phyloP scores from a whole-genome alignment of 2,797 vertebrate genomes.

The Mycteria americana region DNA sequence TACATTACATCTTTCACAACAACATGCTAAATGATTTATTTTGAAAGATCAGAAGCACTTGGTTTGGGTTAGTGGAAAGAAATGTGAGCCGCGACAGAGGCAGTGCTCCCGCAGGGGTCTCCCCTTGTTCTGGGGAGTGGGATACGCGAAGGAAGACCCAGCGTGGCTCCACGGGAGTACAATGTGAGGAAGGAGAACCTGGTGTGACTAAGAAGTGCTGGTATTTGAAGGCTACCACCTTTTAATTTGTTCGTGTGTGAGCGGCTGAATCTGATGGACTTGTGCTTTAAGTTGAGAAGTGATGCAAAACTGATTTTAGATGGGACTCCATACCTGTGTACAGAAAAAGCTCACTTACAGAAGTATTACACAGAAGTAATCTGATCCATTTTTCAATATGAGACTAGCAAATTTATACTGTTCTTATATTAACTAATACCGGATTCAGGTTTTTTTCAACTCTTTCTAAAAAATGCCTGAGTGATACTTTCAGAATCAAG shows the following conservation, averaged over 20 bases:
- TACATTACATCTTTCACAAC: background rate
- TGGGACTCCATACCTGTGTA: background rate
- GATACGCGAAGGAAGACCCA: background rate
- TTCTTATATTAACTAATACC: background rate
- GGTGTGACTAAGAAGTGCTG: background rate
- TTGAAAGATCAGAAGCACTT: background rate
- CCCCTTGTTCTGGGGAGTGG: background rate
- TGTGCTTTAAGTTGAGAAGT: background rate
- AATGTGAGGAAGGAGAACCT: constrained; percentile 43
- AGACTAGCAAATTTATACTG: background rate
- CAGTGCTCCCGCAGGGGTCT: background rate
- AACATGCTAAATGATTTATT: background rate
- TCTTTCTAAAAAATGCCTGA: background rate
- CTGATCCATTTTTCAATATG: background rate
- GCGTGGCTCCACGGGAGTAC: background rate
- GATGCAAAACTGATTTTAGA: background rate
- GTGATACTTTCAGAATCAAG: background rate
- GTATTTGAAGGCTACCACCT: background rate
- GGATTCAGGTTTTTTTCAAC: background rate
- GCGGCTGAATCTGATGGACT: background rate
- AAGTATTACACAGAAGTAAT: background rate
- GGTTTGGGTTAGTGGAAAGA: constrained; percentile 24
- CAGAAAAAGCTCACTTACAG: background rate
- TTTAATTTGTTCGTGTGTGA: background rate
- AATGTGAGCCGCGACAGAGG: background rate